phyloP scores from a whole-genome alignment of 2,113 vertebrate species.

The Neomonachus schauinslandi region DNA sequence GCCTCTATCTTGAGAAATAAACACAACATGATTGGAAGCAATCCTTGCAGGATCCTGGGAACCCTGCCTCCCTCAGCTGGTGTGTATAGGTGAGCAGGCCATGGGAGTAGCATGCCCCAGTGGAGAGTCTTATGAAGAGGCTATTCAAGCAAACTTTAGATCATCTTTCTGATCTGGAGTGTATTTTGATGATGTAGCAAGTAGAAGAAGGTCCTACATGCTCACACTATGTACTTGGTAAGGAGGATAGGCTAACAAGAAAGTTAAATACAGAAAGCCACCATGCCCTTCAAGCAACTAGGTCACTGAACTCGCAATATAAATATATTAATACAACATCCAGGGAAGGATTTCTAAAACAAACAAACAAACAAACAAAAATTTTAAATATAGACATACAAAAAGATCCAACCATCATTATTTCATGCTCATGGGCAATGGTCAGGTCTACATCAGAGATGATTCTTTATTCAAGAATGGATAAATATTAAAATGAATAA shows the following conservation, averaged over 20 bases:
- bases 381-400: background rate
- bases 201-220: background rate
- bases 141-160: background rate
- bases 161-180: background rate
- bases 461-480: background rate
- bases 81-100: background rate
- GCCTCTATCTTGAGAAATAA: background rate
- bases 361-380: background rate
- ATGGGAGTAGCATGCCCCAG: background rate
- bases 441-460: background rate
- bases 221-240: background rate
- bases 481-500: background rate
- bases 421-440: background rate
- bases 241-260: background rate
- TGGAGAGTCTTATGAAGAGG: background rate
- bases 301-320: background rate
- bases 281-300: background rate
- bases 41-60: background rate
- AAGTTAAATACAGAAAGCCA: background rate
- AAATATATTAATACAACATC: background rate
- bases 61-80: fast-evolving
- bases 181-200: background rate
- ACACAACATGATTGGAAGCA: background rate
- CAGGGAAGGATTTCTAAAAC: background rate
- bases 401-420: background rate